Evolutionary conservation across 1,140 invertebrate genomes (phyloP).

Genomic region (Pogonognathellus flavescens): DNA sequence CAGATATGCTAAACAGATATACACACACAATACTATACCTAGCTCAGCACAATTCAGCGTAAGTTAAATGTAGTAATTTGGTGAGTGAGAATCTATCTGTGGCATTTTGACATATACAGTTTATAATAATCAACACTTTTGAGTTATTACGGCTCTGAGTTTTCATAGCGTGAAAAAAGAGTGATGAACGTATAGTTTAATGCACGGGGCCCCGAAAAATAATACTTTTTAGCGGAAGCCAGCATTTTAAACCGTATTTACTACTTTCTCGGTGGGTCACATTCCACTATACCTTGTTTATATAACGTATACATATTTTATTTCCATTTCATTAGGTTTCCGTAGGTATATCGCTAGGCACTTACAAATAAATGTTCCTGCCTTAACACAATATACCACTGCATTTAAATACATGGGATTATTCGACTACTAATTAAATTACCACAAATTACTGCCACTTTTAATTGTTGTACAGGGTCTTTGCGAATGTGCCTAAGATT

Average conservation of each 20-base stretch:
- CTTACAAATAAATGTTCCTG: not conserved
- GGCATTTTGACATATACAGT: conserved; percentile 34
- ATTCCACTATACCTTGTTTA: not conserved
- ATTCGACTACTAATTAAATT: conserved; percentile 37
- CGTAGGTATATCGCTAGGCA: too few species aligned
- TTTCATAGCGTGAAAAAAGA: conserved; percentile 30
- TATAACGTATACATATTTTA: not conserved
- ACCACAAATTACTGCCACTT: conserved; percentile 38
- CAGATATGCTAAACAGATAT: conserved; percentile 32
- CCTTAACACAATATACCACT: not conserved
- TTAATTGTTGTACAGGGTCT: conserved; percentile 13
- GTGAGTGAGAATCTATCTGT: conserved; percentile 44
- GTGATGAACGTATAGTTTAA: conserved; percentile 24
- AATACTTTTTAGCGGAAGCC: conserved; percentile 31
- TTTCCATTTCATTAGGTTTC: not conserved
- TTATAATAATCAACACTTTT: conserved; percentile 45
- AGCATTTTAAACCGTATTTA: conserved; percentile 32
- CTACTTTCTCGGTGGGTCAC: conserved; percentile 14
- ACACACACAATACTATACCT: not conserved
- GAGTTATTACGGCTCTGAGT: conserved; percentile 32
- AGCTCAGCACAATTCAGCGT: not conserved
- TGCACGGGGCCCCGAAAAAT: conserved; percentile 23
- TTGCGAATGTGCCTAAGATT: not conserved
- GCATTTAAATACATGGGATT: conserved; percentile 22
- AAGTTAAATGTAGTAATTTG: conserved; percentile 2